Percentiles rank a stretch among this genome's conserved stretches.
These are phyloP conservation scores for Sphaeramia orbicularis DNA, from an alignment of 2,797 vertebrate species.

Conservation along the genomic window DNA sequence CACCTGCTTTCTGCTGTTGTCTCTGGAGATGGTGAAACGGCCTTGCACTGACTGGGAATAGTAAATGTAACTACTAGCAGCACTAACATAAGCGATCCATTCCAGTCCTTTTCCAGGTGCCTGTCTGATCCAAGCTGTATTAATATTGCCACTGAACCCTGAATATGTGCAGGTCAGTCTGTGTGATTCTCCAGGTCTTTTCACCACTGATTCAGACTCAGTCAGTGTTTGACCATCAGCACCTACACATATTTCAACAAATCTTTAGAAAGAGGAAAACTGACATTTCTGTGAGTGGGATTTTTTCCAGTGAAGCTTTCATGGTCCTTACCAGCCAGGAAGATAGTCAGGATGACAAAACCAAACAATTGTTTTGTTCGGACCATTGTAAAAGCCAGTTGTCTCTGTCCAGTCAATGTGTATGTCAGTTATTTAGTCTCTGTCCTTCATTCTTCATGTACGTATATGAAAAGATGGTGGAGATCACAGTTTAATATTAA, in stretches of 20 bases:
- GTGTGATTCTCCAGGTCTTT: too few relatives aligned
- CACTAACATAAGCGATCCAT: background rate
- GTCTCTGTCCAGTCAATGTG: constrained; percentile 7
- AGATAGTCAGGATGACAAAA: constrained; percentile 13
- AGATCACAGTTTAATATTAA: constrained; percentile 10
- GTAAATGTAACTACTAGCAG: too few relatives aligned
- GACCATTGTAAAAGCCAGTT: constrained; percentile 7
- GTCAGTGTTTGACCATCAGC: too few relatives aligned
- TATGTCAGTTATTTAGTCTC: too few relatives aligned
- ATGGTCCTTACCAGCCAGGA: background rate
- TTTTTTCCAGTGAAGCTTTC: too few relatives aligned
- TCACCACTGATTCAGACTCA: too few relatives aligned
- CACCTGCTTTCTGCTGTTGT: too few relatives aligned
- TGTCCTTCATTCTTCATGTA: too few relatives aligned
- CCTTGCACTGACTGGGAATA: too few relatives aligned
- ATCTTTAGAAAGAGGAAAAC: background rate
- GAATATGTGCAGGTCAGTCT: too few relatives aligned
- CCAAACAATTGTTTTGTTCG: constrained; percentile 1
- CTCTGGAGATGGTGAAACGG: too few relatives aligned
- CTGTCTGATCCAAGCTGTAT: constrained; percentile 61
- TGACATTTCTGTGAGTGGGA: background rate
- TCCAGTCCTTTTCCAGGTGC: constrained; percentile 39
- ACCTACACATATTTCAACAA: constrained; percentile 11
- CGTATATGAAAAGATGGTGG: constrained; percentile 1
- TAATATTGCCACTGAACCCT: too few relatives aligned